A percentile compares a stretch with the other conserved stretches of the same genome.
These are phyloP conservation scores for Oeneis ivallda DNA, from an alignment of 2,888 invertebrate genomes.

Conservation along the genomic window DNA sequence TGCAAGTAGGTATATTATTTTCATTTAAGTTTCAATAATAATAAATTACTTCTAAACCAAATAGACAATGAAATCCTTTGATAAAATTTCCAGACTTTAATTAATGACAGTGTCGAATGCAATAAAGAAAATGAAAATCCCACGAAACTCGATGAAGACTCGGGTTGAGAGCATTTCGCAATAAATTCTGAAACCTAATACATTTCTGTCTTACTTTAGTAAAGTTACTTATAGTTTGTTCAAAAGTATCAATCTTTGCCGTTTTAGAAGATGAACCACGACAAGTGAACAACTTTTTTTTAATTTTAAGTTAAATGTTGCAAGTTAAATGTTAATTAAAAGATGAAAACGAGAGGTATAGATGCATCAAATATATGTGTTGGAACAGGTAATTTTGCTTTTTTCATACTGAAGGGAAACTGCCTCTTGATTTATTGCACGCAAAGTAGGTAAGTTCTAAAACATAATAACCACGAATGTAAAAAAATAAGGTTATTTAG, in stretches of 20 bases:
- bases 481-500: too few species aligned
- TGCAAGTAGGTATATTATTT: neutral
- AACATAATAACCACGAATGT: too few species aligned
- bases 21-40: neutral
- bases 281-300: neutral
- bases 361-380: too few species aligned
- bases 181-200: slow-evolving; percentile 76
- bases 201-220: slow-evolving; percentile 44
- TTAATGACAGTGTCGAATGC: slow-evolving; percentile 43
- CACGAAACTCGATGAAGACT: slow-evolving; percentile 48
- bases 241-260: slow-evolving; percentile 15
- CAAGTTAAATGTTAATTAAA: too few species aligned
- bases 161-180: slow-evolving; percentile 76
- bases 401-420: too few species aligned
- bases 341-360: too few species aligned
- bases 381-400: too few species aligned
- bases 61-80: slow-evolving; percentile 13
- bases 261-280: slow-evolving; percentile 13
- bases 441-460: too few species aligned
- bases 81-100: slow-evolving; percentile 34
- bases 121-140: slow-evolving; percentile 57
- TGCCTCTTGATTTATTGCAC: too few species aligned
- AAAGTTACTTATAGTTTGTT: slow-evolving; percentile 20
- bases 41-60: slow-evolving; percentile 13
- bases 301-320: too few species aligned